phyloP scores from a whole-genome alignment of 2,888 invertebrate genomes.

The Exephanes ischioxanthus region DNA sequence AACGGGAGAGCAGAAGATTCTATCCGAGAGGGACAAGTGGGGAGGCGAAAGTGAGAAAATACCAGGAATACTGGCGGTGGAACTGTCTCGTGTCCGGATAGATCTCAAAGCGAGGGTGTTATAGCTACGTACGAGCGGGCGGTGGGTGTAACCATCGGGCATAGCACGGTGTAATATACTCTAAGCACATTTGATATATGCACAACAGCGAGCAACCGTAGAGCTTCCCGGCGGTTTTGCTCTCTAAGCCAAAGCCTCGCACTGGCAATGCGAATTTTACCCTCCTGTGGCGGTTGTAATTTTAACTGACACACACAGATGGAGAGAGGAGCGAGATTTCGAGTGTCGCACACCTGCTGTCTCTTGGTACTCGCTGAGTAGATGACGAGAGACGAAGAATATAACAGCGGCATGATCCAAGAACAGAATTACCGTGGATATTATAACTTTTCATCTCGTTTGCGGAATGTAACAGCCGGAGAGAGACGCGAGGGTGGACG shows the following conservation, averaged over 20 bases:
- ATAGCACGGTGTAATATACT: slow-evolving; percentile 49
- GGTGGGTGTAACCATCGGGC: slow-evolving; percentile 20
- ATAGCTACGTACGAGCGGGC: slow-evolving; percentile 12
- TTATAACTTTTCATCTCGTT: slow-evolving; percentile 30
- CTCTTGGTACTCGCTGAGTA: slow-evolving; percentile 36
- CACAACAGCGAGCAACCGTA: slow-evolving; percentile 47
- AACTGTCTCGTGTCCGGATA: slow-evolving; percentile 29
- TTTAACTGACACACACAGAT: slow-evolving; percentile 61
- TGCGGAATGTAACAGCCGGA: slow-evolving; percentile 9
- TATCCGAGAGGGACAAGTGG: slow-evolving; percentile 13
- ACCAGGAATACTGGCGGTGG: slow-evolving; percentile 28
- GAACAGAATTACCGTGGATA: slow-evolving; percentile 63
- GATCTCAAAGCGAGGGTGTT: slow-evolving; percentile 55
- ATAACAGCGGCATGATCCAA: slow-evolving; percentile 45
- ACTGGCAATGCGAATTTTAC: slow-evolving; percentile 46
- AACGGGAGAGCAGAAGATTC: slow-evolving; percentile 3
- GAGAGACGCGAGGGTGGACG: slow-evolving; percentile 43
- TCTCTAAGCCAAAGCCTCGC: slow-evolving; percentile 39
- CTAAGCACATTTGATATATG: slow-evolving; percentile 65
- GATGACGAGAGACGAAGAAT: slow-evolving; percentile 52
- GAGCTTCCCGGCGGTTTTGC: slow-evolving; percentile 27
- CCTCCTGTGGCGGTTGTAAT: slow-evolving; percentile 64
- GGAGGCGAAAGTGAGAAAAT: slow-evolving; percentile 28
- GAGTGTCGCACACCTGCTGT: slow-evolving; percentile 63
- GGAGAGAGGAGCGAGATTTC: slow-evolving; percentile 45